Base-by-base conservation (phyloP, 2,888 invertebrate species). In the Pyrgus malvae region DNA sequence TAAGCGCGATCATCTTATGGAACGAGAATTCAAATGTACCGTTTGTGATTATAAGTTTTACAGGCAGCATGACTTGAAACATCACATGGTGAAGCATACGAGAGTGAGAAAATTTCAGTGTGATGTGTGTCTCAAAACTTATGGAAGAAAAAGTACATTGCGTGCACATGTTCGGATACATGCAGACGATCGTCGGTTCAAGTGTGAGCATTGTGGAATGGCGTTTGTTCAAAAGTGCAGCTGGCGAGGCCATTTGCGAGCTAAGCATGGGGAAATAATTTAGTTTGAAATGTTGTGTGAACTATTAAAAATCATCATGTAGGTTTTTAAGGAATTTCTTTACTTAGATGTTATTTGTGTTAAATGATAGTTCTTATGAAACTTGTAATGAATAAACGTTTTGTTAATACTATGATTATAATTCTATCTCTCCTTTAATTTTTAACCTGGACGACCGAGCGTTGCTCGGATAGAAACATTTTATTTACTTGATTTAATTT, bases 31-130 rank as follows among this genome's bases (percentile, higher is more conserved):
- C 25, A 58, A 62, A 21, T 74, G 74, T 23, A 51, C 60, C 0
- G 37, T 51, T 4, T 70, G 69, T 35, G 64, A 63, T 12, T 63
- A 58, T 55, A 51, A 45, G 4, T 67, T 67, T 9, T 78, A 74
- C 38, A 65, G 69, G 2, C 77, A 73, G 48, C 69, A 70, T 14
- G 76, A 76, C 53, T 63, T 83, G 29, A 76, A 72, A 5, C 2
- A 9, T 9, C 51, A 84, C 58, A 73, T 76, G 71, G 70, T 75
- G 31, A 78, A 74, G 40, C 84, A 84, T 55, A 74, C 76, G 0
- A 77, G 72, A 2, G 27, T 57, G 33, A 59, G 54, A 19, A 49
- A 50, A 2, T 69, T 69, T 14, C 60, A 69, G 21, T 76, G 76
- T 50, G 67, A 68, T 0, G 58, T 67, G 1, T 74, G 74, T 31